Evolutionary conservation across 2,797 vertebrate species (phyloP), one percentile per base, ranked within the genome.

Genomic region (Ciconia nigra): DNA sequence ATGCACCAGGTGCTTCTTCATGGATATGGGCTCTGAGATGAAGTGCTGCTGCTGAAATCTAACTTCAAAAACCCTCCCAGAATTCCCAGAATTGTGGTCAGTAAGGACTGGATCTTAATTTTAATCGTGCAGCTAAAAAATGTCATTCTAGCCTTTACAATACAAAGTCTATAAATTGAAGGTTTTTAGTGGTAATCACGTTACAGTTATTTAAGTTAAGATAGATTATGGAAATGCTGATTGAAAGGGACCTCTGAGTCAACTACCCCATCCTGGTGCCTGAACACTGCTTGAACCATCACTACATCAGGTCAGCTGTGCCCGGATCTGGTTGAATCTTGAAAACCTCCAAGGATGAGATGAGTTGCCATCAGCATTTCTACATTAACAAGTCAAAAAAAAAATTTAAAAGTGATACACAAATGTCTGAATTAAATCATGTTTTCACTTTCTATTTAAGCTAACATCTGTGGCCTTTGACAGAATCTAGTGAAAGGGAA

Each of bases 101-200:
- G 41, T 10, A 37, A 29, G 39, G 26, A 6, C 18, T 25, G 29
- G 21, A 15, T 46, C 47, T 70, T 58, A 7, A 14, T 47, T 73
- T 66, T 25, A 19, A 7, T 35, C 10, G 20, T n/a, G 21, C 21
- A 24, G 58, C 29, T 69, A 4, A 49, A 58, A 62, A 29, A 16
- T 13, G 16, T 2, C 14, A 0, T 55, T 44, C 17, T 37, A 4
- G 0, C 5, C 4, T 41, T 65, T 33, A 15, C 6, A 37, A 6
- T 15, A 7, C 21, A 7, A 59, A 65, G 61, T 16, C 33, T 31
- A 37, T 47, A 89, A 77, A 52, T 18, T 49, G 11, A 35, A 12
- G 5, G 9, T 2, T 59, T 83, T 67, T 39, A 5, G 10, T 11
- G 11, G 3, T 42, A 58, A 54, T 41, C 31, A 24, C 7, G 2